phyloP scores from a whole-genome alignment of 2,888 invertebrate species.

The Nemotelus pantherinus region DNA sequence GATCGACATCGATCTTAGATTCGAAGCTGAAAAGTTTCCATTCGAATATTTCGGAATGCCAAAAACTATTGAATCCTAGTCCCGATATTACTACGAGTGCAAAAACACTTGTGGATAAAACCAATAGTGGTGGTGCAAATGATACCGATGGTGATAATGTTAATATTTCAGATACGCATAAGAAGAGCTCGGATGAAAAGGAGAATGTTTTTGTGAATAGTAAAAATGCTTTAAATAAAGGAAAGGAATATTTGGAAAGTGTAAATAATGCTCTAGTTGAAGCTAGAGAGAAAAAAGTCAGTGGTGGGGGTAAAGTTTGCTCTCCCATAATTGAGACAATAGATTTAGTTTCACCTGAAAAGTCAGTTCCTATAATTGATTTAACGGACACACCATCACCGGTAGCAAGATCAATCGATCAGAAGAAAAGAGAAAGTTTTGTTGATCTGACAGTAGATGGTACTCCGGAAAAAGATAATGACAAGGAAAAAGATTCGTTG shows the following conservation, averaged over 20 bases:
- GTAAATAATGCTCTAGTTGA: slow-evolving; percentile 62
- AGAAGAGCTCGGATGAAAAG: slow-evolving; percentile 56
- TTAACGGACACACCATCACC: slow-evolving; percentile 59
- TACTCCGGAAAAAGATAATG: slow-evolving; percentile 38
- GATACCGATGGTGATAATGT: slow-evolving; percentile 52
- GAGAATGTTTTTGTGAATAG: slow-evolving; percentile 63
- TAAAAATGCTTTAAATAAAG: slow-evolving; percentile 63
- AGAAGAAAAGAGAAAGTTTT: slow-evolving; percentile 45
- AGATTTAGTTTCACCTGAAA: slow-evolving; percentile 63
- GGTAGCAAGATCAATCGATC: slow-evolving; percentile 52
- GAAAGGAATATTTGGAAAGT: slow-evolving; percentile 61
- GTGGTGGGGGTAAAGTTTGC: slow-evolving; percentile 53
- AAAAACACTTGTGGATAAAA: slow-evolving; percentile 72
- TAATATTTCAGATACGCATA: slow-evolving; percentile 29
- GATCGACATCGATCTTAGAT: slow-evolving; percentile 84
- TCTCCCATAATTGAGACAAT: slow-evolving; percentile 62
- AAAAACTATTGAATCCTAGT: slow-evolving; percentile 84
- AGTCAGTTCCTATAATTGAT: slow-evolving; percentile 58
- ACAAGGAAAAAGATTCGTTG: background rate
- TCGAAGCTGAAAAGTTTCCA: slow-evolving; percentile 85
- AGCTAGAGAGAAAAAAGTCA: slow-evolving; percentile 51
- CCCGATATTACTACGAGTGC: slow-evolving; percentile 74
- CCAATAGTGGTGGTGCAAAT: slow-evolving; percentile 56
- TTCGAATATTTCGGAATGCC: slow-evolving; percentile 87
- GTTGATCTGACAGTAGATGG: slow-evolving; percentile 49